Evolutionary conservation across 2,888 invertebrate genomes (phyloP).

Genomic region (Amphipoea oculea): DNA sequence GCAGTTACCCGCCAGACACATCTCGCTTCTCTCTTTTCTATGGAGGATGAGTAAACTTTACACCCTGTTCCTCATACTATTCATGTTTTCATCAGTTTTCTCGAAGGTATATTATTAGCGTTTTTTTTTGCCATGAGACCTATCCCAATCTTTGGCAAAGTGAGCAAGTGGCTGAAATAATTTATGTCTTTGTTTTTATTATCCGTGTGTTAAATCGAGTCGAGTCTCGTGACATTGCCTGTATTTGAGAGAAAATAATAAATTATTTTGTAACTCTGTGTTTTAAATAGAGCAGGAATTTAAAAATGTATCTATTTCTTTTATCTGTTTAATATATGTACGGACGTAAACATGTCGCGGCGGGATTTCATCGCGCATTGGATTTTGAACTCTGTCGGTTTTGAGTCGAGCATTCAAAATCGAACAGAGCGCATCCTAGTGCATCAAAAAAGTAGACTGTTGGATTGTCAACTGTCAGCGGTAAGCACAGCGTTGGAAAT

Average conservation of each 20-base stretch:
- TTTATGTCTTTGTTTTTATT: slow-evolving; percentile 44
- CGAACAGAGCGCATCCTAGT: background rate
- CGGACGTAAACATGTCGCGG: background rate
- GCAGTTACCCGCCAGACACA: too few species aligned
- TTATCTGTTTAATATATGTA: background rate
- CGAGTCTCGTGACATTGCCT: slow-evolving; percentile 1
- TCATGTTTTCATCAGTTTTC: background rate
- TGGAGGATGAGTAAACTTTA: too few species aligned
- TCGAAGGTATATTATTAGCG: background rate
- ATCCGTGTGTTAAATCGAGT: background rate
- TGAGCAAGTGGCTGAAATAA: slow-evolving; percentile 11
- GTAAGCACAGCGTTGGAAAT: background rate
- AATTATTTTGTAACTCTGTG: slow-evolving; percentile 1
- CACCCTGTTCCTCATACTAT: too few species aligned
- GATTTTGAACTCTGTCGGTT: background rate
- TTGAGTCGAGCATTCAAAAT: background rate
- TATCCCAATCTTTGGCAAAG: slow-evolving; percentile 1
- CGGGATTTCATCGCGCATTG: background rate
- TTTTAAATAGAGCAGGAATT: slow-evolving; percentile 21
- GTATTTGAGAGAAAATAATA: slow-evolving; percentile 13
- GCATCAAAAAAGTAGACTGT: background rate
- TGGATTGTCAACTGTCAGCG: background rate
- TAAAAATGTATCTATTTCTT: background rate
- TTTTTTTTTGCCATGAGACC: background rate
- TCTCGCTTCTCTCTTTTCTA: too few species aligned